These are phyloP conservation scores for Cinclus mexicanus DNA, from an alignment of 2,113 vertebrate species.

Conservation along the genomic window DNA sequence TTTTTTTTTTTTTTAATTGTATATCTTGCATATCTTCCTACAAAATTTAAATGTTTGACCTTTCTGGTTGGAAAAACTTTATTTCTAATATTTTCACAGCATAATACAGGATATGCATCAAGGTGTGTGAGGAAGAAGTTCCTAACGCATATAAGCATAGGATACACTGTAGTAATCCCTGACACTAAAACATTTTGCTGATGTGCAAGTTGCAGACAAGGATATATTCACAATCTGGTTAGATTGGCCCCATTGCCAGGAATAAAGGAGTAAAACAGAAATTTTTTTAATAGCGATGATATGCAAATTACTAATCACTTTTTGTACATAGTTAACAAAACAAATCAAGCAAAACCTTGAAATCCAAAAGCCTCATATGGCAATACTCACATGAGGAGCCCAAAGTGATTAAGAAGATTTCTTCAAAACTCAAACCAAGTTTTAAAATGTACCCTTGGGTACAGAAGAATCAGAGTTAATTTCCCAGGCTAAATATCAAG, in stretches of 20 bases:
- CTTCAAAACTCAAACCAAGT: not conserved
- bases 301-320: not conserved
- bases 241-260: not conserved
- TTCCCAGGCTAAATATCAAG: constrained; percentile 34
- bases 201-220: not conserved
- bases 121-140: not conserved
- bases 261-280: not conserved
- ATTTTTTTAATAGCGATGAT: not conserved
- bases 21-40: not conserved
- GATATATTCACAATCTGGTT: not conserved
- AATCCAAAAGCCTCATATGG: not conserved
- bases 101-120: not conserved
- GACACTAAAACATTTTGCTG: not conserved
- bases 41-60: not conserved
- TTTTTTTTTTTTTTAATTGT: not conserved
- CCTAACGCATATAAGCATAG: not conserved
- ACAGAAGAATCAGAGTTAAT: not conserved
- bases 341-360: constrained; percentile 13
- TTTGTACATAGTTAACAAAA: not conserved
- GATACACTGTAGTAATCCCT: not conserved
- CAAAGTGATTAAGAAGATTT: constrained; percentile 13
- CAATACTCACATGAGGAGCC: not conserved
- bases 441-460: constrained; percentile 5
- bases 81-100: not conserved
- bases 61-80: not conserved